These are phyloP conservation scores for Tinea pellionella DNA, from an alignment of 2,888 invertebrate genomes.

Conservation along the genomic window DNA sequence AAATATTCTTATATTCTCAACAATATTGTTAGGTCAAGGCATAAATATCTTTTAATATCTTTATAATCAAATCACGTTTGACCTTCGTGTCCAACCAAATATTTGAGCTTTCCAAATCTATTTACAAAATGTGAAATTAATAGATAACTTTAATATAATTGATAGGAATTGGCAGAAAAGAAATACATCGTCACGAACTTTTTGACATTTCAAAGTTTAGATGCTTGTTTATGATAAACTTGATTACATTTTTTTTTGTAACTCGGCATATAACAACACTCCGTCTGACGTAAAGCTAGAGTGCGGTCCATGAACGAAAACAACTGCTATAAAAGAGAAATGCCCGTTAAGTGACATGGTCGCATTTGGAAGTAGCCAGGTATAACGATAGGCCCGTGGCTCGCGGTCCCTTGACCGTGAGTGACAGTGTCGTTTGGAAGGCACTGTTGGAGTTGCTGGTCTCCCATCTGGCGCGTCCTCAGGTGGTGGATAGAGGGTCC, in stretches of 20 bases:
- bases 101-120: not conserved
- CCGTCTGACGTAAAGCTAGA: no score
- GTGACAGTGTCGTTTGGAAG: no score
- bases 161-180: not conserved
- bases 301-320: no score
- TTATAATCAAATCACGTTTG: not conserved
- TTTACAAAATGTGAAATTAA: constrained; percentile 4
- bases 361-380: no score
- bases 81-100: constrained; percentile 5
- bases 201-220: not conserved
- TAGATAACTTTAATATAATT: not conserved
- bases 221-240: not conserved
- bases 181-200: not conserved
- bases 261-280: no score
- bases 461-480: no score
- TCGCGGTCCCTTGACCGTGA: no score
- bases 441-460: no score
- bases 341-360: no score
- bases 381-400: no score
- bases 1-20: not conserved
- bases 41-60: not conserved
- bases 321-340: no score
- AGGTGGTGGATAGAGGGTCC: no score
- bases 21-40: not conserved
- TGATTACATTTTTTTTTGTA: not conserved